Evolutionary conservation across 2,113 vertebrate species (phyloP), one percentile per base, ranked within the genome.

Genomic region (Scomber scombrus): DNA sequence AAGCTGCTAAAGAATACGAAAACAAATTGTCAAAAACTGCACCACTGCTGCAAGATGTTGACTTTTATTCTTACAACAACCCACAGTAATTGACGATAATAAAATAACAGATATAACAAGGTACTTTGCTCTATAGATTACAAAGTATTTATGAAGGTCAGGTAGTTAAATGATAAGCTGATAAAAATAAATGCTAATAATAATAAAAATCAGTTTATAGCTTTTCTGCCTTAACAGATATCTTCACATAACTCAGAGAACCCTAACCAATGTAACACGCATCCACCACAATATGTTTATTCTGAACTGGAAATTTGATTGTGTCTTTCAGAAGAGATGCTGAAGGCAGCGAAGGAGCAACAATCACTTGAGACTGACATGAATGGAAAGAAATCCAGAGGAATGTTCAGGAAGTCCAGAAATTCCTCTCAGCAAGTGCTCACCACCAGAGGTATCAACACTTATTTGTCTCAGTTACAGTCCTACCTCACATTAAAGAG

Each of bases 321-420:
- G 11, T 78, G 52, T 71, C 69, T 86, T 89, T 68, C 88, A 99
- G 98, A 97, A 55, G 98, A 98, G 84, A 92, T 95, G 71, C 82
- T 97, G 82, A 97, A 93, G 75, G 87, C 97, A 80, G 96, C 96
- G 23, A 94, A 94, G 89, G 97, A 98, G 73, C 96, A 97, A 71
- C 58, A 95, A 85, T 95, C 91, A 1, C 75, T 97, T 72, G 97
- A 99, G 78, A 94, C 94, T 9, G 97, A 95, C 3, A 95, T 96
- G 65, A 96, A 96, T 55, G 95, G 94, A 31, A 93, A 85, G 1
- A 93, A 92, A 79, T 18, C 68, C 45, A 93, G 92, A 68, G 92
- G 94, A 66, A 87, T 98, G 60, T 97, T 99, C 80, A 96, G 86
- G 82, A 97, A 95, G 93, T 93, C 95, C 67, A 93, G 90, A 65